These are phyloP conservation scores for Lacerta bilineata DNA, from an alignment of 2,797 vertebrate species.

Conservation along the genomic window DNA sequence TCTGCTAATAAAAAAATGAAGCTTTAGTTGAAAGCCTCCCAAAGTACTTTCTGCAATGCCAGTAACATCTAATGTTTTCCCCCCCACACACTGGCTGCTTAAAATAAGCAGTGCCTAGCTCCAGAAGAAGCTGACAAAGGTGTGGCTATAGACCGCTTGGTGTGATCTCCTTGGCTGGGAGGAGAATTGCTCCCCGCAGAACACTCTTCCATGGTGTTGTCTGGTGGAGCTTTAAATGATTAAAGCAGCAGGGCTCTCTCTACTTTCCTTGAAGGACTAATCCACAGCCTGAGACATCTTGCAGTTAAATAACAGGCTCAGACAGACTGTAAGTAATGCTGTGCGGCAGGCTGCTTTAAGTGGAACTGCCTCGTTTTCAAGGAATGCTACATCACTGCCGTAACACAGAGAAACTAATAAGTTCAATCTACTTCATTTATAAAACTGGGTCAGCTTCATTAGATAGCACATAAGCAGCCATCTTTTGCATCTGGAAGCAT, in stretches of 20 bases:
- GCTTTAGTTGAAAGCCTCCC: conserved; percentile 5
- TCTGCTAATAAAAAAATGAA: conserved; percentile 14
- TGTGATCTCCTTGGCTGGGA: background rate
- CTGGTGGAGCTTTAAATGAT: conserved; percentile 11
- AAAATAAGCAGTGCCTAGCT: conserved; percentile 19
- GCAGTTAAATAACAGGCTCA: background rate
- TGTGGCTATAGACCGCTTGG: background rate
- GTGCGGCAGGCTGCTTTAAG: conserved; percentile 17
- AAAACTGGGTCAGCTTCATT: conserved; percentile 45
- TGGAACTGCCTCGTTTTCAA: conserved; percentile 16
- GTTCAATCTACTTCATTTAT: conserved; percentile 16
- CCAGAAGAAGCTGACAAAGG: background rate
- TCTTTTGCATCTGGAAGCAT: conserved; percentile 24
- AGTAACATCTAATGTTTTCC: background rate
- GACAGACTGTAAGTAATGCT: conserved; percentile 11
- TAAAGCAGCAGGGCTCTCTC: conserved; percentile 8
- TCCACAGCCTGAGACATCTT: background rate
- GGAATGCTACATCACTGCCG: conserved; percentile 8
- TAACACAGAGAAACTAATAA: conserved; percentile 34
- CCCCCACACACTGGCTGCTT: background rate
- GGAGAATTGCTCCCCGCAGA: background rate
- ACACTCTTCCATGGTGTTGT: background rate
- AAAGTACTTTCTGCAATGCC: background rate
- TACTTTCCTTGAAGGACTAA: conserved; percentile 30
- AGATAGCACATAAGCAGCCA: conserved; percentile 5